A percentile compares a stretch with the other conserved stretches of the same genome.
Evolutionary conservation across 2,888 invertebrate genomes (phyloP).

Genomic region (Cantharis rufa): DNA sequence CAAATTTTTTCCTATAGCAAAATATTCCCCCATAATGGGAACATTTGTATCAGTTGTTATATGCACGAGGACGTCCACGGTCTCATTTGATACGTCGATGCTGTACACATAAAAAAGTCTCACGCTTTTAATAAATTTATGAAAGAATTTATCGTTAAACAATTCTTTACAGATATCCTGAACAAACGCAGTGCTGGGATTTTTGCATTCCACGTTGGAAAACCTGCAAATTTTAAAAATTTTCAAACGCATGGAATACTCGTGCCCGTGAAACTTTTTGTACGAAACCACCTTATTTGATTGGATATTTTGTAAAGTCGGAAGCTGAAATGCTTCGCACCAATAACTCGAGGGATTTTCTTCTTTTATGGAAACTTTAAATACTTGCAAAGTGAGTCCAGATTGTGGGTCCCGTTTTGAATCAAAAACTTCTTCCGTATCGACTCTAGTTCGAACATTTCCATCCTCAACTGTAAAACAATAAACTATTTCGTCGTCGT

Average conservation of each 20-base stretch:
- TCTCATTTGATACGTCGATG: slow-evolving; percentile 42
- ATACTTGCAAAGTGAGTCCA: slow-evolving; percentile 48
- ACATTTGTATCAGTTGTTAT: slow-evolving; percentile 44
- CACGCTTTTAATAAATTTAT: slow-evolving; percentile 54
- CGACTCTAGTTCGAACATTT: slow-evolving; percentile 57
- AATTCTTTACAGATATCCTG: slow-evolving; percentile 34
- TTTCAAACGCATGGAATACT: slow-evolving; percentile 53
- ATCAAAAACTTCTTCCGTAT: slow-evolving; percentile 51
- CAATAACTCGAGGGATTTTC: slow-evolving; percentile 66
- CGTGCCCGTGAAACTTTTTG: slow-evolving; percentile 43
- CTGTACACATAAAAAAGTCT: slow-evolving; percentile 61
- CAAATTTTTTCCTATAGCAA: slow-evolving; percentile 15
- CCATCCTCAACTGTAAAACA: slow-evolving; percentile 65
- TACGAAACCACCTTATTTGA: slow-evolving; percentile 61
- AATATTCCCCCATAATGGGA: slow-evolving; percentile 28
- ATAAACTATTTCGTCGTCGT: slow-evolving; percentile 57
- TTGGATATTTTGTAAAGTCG: slow-evolving; percentile 57
- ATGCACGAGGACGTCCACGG: slow-evolving; percentile 55
- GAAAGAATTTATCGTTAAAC: slow-evolving; percentile 30
- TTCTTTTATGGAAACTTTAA: slow-evolving; percentile 57
- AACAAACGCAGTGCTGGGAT: slow-evolving; percentile 15
- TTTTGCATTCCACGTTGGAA: slow-evolving; percentile 15
- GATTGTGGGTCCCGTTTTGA: slow-evolving; percentile 5
- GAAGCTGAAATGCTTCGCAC: slow-evolving; percentile 64
- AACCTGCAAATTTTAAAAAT: slow-evolving; percentile 33